Evolutionary conservation across 2,888 invertebrate genomes (phyloP), one percentile per base, ranked within the genome.

Genomic region (Napeogenes sylphis): DNA sequence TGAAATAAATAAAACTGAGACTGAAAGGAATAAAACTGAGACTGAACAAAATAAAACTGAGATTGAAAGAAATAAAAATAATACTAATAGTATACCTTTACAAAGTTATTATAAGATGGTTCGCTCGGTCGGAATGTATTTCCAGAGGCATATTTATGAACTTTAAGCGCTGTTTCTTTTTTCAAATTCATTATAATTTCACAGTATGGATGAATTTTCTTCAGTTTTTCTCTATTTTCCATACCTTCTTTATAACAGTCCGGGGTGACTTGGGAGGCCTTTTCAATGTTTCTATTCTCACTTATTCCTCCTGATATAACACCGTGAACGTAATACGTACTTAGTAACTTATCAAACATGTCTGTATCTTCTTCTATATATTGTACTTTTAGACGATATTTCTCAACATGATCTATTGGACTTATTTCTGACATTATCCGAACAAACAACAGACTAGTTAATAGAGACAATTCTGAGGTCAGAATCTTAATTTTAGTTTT

Each of bases 381-480:
- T 55, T 92, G 82, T 10, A 94, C 91, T 83, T 96, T 96, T 0
- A 97, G 81, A 0, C 92, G 90, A 68, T 94, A 92, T 81, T 97
- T 97, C 63, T 95, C 93, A 0, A 96, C 93, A 0, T 97, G 97
- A 89, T 98, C 98, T 4, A 98, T 94, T 0, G 93, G 82, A 21
- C 94, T 94, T 12, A 94, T 87, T 77, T 93, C 92, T 0, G 93
- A 90, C 75, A 93, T 91, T 4, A 94, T 77, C 69, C 90, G 85
- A 0, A 92, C 77, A 71, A 93, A 92, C 0, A 93, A 69, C 30
- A 92, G 80, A 69, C 93, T 93, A 4, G 92, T 81, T 30, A 90
- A 71, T 56, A 88, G 70, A 61, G 85, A 84, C 14, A 88, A 64
- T 70, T 87, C 75, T 1, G 79, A 73, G 4, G 79, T 82, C 5